Conservation (phyloP, 2,797 vertebrate species). For the Brachyalestes nurse region DNA sequence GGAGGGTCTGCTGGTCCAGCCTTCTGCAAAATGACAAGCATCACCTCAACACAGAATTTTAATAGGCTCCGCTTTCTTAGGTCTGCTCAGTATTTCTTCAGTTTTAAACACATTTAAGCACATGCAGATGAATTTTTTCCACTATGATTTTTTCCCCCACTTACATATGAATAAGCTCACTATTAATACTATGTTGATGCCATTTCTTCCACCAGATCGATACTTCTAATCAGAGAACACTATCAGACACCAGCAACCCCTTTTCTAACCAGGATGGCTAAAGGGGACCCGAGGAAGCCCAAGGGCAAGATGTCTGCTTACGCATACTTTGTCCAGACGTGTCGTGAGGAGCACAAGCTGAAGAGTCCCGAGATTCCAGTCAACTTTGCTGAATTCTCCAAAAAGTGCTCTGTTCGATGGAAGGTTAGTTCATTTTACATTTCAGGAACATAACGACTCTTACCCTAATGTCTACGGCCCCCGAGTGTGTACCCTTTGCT, state of each 20-base stretch:
- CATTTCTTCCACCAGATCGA: slow-evolving; percentile 8
- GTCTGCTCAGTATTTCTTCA: not conserved
- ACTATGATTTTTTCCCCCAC: not conserved
- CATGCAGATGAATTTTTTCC: not conserved
- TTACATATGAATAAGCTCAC: not conserved
- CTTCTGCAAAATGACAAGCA: slow-evolving; percentile 47
- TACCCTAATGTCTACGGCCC: not conserved
- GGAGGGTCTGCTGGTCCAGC: slow-evolving; percentile 50
- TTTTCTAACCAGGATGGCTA: slow-evolving; percentile 78
- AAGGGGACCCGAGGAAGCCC: slow-evolving; percentile 89
- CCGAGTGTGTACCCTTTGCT: not conserved
- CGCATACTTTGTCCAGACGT: slow-evolving; percentile 85
- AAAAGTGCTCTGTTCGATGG: slow-evolving; percentile 83
- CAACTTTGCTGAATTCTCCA: slow-evolving; percentile 84
- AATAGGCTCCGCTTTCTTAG: slow-evolving; percentile 41
- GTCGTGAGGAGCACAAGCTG: slow-evolving; percentile 87
- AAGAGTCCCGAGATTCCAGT: slow-evolving; percentile 86
- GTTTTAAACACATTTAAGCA: not conserved
- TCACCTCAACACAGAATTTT: slow-evolving; percentile 50
- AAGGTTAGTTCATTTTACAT: slow-evolving; percentile 70
- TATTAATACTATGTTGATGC: not conserved
- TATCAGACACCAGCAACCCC: slow-evolving; percentile 12
- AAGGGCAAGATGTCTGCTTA: slow-evolving; percentile 91
- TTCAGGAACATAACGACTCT: too few species aligned
- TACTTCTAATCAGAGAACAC: slow-evolving; percentile 22